A percentile compares a stretch with the other conserved stretches of the same genome.
Conservation (phyloP, 2,888 invertebrate genomes). For the Rotaria socialis region DNA sequence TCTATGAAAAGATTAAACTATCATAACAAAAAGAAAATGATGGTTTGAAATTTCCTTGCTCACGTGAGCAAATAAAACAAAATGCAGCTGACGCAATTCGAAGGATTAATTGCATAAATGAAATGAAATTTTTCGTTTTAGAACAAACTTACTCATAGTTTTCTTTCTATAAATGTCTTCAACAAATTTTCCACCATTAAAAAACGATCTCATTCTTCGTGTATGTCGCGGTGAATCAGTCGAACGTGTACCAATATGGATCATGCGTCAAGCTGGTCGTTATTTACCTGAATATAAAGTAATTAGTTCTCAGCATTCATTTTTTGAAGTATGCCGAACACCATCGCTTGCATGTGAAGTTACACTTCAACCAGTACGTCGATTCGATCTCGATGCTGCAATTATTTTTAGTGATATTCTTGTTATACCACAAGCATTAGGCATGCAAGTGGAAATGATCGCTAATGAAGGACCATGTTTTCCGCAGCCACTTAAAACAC, state of each 20-base stretch:
- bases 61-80: no score
- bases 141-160: no score
- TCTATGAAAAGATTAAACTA: no score
- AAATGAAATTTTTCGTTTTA: neutral
- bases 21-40: no score
- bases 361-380: slow-evolving; percentile 77
- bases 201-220: slow-evolving; percentile 79
- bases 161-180: neutral
- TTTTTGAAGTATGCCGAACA: slow-evolving; percentile 83
- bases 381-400: slow-evolving; percentile 89
- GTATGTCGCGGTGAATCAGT: slow-evolving; percentile 74
- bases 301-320: slow-evolving; percentile 76
- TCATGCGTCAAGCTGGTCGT: slow-evolving; percentile 94
- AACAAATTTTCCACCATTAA: slow-evolving; percentile 71
- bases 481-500: slow-evolving; percentile 72
- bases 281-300: slow-evolving; percentile 80
- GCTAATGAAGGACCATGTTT: slow-evolving; percentile 87
- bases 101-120: neutral
- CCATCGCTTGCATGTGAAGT: slow-evolving; percentile 86
- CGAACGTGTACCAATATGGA: slow-evolving; percentile 82
- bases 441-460: slow-evolving; percentile 84
- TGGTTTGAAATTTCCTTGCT: no score
- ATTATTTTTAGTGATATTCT: slow-evolving; percentile 96
- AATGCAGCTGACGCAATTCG: neutral
- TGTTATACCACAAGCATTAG: slow-evolving; percentile 78